Percentiles rank a stretch among this genome's conserved stretches.
These are phyloP conservation scores for Mycteria americana DNA, from an alignment of 2,797 vertebrate genomes.

Conservation along the genomic window DNA sequence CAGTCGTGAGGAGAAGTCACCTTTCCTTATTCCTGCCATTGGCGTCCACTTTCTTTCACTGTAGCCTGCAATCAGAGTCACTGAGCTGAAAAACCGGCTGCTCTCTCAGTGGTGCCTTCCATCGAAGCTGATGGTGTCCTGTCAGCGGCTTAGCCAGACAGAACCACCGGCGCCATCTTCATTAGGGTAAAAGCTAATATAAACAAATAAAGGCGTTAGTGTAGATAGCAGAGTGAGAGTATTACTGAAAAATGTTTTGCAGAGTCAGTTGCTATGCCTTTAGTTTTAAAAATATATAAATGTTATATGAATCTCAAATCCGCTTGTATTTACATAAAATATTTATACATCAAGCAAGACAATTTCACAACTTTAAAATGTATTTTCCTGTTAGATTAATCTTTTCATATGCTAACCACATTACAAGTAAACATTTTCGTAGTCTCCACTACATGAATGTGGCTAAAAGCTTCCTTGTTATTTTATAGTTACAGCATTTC, in stretches of 20 bases:
- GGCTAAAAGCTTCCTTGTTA: constrained; percentile 73
- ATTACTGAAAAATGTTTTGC: constrained; percentile 59
- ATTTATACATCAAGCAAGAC: constrained; percentile 70
- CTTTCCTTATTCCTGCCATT: background rate
- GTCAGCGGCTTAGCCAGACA: constrained; percentile 54
- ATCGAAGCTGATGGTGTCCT: constrained; percentile 24
- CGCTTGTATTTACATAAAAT: constrained; percentile 77
- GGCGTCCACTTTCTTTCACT: background rate
- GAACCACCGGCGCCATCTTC: constrained; percentile 61
- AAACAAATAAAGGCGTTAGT: constrained; percentile 65
- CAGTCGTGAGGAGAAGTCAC: background rate
- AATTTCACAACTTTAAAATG: constrained; percentile 77
- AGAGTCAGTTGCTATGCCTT: constrained; percentile 33
- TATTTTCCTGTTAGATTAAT: constrained; percentile 79
- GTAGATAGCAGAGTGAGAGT: constrained; percentile 58
- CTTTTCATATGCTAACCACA: constrained; percentile 78
- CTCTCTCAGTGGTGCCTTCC: background rate
- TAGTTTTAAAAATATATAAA: constrained; percentile 71
- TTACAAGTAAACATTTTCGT: constrained; percentile 76
- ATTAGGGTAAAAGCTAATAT: constrained; percentile 43
- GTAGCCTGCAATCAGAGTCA: background rate
- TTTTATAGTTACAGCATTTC: constrained; percentile 71
- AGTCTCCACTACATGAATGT: constrained; percentile 69
- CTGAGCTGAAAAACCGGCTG: background rate
- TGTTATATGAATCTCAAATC: constrained; percentile 72